Evolutionary conservation across 2,888 invertebrate species (phyloP), one percentile per base, ranked within the genome.

Genomic region (Cephus sareptanus): DNA sequence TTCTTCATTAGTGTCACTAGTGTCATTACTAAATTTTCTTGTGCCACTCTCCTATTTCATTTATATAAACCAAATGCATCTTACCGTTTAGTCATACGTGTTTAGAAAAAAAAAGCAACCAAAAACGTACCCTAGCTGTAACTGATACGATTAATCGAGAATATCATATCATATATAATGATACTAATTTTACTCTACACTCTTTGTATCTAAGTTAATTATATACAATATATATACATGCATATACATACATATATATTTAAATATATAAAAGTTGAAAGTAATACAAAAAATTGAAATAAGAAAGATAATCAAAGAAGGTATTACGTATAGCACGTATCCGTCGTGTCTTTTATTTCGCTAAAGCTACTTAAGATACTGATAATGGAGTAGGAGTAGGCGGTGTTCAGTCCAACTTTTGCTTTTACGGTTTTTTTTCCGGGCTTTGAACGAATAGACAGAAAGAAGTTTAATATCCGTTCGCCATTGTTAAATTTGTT

Each of bases 171-270:
- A 79, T 79, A 79, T 73, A 37, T 80, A 87, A 81, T 37, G 56
- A 79, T 74, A 86, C 87, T 87, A 86, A 87, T 86, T 83, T 81
- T 81, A 83, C 81, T 83, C 81, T 78, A 77, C 81, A 81, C 83
- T 81, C 82, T 86, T 87, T 86, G 85, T 87, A 85, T 76, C 79
- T 86, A 85, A 87, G 84, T 86, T 85, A 84, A 71, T 71, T 30
- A 71, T 86, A 86, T 74, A 74, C 74, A 35, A 74, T 79, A 79
- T 76, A 35, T 74, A 73, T 74, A 74, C 68, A 76, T 76, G 73
- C 76, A 78, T 31, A 73, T 35, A 77, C 75, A 75, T 78, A 73
- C 73, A 74, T 76, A 73, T 76, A 71, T 79, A 76, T 74, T 74
- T 74, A 33, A 79, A 71, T 74, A 77, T 77, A 79, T 23, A 34